Percentiles rank a stretch among this genome's conserved stretches.
phyloP scores from a whole-genome alignment of 2,888 invertebrate species.

The Julus scanicus region DNA sequence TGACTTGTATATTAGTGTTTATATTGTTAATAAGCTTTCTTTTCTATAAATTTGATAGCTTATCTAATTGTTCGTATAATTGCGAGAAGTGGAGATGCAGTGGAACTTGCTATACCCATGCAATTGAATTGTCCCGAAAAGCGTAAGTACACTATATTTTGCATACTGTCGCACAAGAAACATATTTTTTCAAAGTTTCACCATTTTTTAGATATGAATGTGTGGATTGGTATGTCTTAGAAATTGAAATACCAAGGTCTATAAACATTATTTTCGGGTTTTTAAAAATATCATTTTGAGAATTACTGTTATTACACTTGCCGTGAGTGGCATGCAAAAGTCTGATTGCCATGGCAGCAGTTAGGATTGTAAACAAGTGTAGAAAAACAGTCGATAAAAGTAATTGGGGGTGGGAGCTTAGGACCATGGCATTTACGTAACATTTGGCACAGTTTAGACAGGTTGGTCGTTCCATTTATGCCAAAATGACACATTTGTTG shows the following conservation, averaged over 20 bases:
- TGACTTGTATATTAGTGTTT: background rate
- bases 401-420: background rate
- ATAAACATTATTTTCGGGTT: no score
- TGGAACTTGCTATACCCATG: slow-evolving; percentile 49
- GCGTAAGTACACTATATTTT: slow-evolving; percentile 44
- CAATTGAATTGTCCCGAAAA: slow-evolving; percentile 54
- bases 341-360: background rate
- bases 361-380: background rate
- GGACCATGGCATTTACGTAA: background rate
- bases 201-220: no score
- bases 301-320: background rate
- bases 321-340: background rate
- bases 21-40: background rate
- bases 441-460: background rate
- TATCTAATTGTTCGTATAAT: slow-evolving; percentile 52
- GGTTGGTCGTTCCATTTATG: background rate
- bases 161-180: background rate
- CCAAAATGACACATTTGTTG: slow-evolving; percentile 22
- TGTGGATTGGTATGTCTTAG: background rate
- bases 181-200: no score
- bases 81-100: background rate
- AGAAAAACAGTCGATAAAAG: background rate
- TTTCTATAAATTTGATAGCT: slow-evolving; percentile 45
- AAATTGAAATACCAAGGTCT: no score
- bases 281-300: background rate